These are phyloP conservation scores for Cotesia glomerata DNA, from an alignment of 1,140 invertebrate genomes.

Conservation along the genomic window DNA sequence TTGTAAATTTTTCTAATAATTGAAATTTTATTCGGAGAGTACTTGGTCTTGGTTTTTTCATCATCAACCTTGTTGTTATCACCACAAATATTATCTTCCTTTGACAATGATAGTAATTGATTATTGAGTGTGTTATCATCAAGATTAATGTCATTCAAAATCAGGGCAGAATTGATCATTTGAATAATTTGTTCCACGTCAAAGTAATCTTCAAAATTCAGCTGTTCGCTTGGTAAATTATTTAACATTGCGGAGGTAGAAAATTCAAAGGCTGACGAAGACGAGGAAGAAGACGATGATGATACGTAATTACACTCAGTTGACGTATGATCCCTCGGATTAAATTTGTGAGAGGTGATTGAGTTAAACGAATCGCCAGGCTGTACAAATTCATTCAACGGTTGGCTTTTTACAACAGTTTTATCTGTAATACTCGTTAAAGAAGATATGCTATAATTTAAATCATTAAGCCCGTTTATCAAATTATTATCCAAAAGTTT, in stretches of 20 bases:
- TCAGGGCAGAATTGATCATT: background rate
- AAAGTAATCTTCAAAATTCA: background rate
- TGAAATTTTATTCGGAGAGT: conserved; percentile 20
- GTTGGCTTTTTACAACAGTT: too few relatives aligned
- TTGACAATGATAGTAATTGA: too few relatives aligned
- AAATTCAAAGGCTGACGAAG: too few relatives aligned
- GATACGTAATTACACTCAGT: background rate
- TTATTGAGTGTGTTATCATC: background rate
- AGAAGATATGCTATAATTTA: too few relatives aligned
- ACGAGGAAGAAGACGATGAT: background rate
- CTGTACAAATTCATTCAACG: too few relatives aligned
- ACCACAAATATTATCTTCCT: background rate
- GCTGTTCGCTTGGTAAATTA: background rate
- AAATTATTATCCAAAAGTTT: too few relatives aligned
- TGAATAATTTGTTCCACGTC: conserved; percentile 1
- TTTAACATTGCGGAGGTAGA: background rate
- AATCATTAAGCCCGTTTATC: too few relatives aligned
- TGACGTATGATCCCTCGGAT: background rate
- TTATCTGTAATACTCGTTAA: too few relatives aligned
- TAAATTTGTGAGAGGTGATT: background rate
- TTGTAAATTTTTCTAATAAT: conserved; percentile 22
- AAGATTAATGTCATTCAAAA: background rate
- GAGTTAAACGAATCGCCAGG: background rate
- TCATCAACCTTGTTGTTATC: background rate
- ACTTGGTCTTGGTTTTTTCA: background rate